These are phyloP conservation scores for Drosophila leontia DNA, from an alignment of 1,140 invertebrate genomes.

Conservation along the genomic window DNA sequence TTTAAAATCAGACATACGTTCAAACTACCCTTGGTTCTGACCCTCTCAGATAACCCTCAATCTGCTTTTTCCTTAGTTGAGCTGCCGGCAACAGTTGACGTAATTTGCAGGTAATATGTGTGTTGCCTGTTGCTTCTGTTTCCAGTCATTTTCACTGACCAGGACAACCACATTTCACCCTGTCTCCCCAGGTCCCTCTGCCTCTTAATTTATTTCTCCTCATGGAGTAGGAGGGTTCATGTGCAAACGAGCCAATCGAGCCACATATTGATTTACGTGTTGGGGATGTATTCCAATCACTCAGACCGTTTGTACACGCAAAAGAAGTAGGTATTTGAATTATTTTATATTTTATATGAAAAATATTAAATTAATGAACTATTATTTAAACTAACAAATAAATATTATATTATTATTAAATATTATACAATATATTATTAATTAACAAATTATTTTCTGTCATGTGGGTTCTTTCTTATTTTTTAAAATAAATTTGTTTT, in stretches of 20 bases:
- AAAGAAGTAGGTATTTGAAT: neutral
- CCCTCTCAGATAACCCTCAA: neutral
- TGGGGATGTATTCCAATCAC: conserved; percentile 19
- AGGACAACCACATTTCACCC: conserved; percentile 21
- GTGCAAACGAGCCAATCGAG: conserved; percentile 49
- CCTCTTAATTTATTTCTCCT: conserved; percentile 27
- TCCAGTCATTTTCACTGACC: conserved; percentile 38
- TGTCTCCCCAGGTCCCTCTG: conserved; percentile 7
- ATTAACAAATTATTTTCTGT: too few species aligned
- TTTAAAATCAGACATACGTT: neutral
- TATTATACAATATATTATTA: too few species aligned
- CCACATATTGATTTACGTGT: conserved; percentile 49
- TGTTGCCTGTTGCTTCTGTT: conserved; percentile 53
- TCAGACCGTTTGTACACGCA: neutral
- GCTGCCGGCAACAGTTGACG: conserved; percentile 62
- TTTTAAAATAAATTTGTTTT: too few species aligned
- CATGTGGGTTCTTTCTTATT: too few species aligned
- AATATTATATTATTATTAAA: too few species aligned
- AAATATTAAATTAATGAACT: neutral
- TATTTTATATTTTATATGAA: neutral
- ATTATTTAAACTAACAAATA: too few species aligned
- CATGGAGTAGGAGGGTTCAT: conserved; percentile 24
- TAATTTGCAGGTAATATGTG: conserved; percentile 79
- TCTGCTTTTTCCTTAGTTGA: neutral
- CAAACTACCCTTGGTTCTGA: neutral